Conservation (phyloP, 2,797 vertebrate species). For the Malurus leucopterus region DNA sequence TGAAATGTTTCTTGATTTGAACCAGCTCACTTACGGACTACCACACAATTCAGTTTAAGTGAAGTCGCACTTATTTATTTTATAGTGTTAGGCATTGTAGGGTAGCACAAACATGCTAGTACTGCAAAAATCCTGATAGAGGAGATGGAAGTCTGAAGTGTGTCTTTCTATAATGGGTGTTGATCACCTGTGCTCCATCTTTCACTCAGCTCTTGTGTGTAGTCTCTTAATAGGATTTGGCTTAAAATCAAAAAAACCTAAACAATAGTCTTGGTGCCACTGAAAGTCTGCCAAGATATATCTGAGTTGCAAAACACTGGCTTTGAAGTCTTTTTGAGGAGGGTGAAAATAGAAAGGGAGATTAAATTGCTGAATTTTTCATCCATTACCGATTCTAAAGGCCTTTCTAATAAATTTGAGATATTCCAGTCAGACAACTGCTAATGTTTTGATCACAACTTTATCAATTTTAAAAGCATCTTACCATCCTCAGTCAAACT, state of each 20-base stretch:
- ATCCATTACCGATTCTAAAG: not conserved
- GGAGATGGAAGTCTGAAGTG: not conserved
- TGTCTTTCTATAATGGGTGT: not conserved
- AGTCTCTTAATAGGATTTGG: not conserved
- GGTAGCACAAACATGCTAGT: not conserved
- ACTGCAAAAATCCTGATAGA: not conserved
- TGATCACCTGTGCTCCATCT: not conserved
- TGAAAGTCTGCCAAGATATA: slow-evolving; percentile 6
- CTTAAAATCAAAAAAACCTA: not conserved
- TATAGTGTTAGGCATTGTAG: not conserved
- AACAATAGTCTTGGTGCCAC: not conserved
- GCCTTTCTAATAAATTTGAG: not conserved
- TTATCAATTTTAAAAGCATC: not conserved
- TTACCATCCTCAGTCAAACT: not conserved
- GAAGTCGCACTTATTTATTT: not conserved
- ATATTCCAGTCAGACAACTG: not conserved
- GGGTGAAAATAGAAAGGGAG: not conserved
- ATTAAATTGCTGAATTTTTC: not conserved
- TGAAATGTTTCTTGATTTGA: not conserved
- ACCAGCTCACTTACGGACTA: not conserved
- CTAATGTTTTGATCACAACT: not conserved
- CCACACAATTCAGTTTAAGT: not conserved
- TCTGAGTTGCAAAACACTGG: not conserved
- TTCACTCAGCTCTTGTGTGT: not conserved
- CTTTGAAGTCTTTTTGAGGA: slow-evolving; percentile 7